Conservation (phyloP, 2,113 vertebrate genomes). For the Muscicapa adusta region DNA sequence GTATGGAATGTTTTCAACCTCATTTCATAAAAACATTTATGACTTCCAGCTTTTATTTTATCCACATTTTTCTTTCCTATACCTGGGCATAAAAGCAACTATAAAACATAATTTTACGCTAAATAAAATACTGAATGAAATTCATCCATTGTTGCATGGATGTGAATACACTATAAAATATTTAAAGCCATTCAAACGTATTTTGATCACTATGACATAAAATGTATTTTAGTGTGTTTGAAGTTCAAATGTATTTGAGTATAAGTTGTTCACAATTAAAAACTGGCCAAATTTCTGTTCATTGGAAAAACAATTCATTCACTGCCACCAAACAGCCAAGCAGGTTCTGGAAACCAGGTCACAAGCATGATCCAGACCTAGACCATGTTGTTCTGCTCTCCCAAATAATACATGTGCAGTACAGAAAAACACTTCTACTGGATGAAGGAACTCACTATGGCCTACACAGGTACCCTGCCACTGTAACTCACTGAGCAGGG, state of each 20-base stretch:
- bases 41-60: not conserved
- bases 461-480: not conserved
- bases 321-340: not conserved
- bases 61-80: not conserved
- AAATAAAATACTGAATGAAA: not conserved
- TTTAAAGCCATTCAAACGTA: not conserved
- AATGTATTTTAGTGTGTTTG: not conserved
- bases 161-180: not conserved
- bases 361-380: not conserved
- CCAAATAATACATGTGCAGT: rapidly evolving
- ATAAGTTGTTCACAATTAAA: not conserved
- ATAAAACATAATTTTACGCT: not conserved
- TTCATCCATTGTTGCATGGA: not conserved
- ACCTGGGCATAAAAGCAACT: not conserved
- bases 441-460: not conserved
- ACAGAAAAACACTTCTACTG: not conserved
- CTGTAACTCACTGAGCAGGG: not conserved
- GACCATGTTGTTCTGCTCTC: not conserved
- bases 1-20: not conserved
- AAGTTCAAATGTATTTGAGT: not conserved
- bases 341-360: not conserved
- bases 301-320: not conserved
- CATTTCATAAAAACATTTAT: not conserved
- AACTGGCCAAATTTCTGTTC: not conserved
- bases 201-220: not conserved